Conservation (phyloP, 2,888 invertebrate species). For the Caenorhabditis uteleia region DNA sequence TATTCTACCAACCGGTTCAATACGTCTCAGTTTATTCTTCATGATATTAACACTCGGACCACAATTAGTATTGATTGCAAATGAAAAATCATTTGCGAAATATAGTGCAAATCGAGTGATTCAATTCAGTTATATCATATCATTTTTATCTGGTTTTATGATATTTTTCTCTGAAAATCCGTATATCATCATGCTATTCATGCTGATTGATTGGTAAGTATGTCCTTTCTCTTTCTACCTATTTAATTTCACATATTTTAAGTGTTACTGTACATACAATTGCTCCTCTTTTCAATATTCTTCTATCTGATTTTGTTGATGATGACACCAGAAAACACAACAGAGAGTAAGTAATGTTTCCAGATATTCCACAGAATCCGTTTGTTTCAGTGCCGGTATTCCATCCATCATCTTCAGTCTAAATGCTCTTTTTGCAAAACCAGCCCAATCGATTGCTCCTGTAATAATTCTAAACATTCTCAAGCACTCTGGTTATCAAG, state of each 20-base stretch:
- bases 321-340: constrained; percentile 56
- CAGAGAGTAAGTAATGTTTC: constrained; percentile 11
- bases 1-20: constrained; percentile 61
- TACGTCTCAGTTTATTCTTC: constrained; percentile 61
- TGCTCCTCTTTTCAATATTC: constrained; percentile 66
- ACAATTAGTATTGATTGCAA: constrained; percentile 60
- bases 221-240: neutral
- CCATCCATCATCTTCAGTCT: constrained; percentile 67
- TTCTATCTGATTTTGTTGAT: constrained; percentile 68
- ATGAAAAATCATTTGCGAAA: constrained; percentile 50
- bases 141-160: constrained; percentile 54
- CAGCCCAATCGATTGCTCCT: constrained; percentile 67
- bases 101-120: constrained; percentile 55
- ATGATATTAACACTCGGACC: constrained; percentile 62
- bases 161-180: constrained; percentile 51
- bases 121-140: constrained; percentile 46
- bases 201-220: constrained; percentile 63
- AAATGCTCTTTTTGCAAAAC: constrained; percentile 68
- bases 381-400: constrained; percentile 46
- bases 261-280: constrained; percentile 65
- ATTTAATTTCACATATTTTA: constrained; percentile 5
- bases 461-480: constrained; percentile 60
- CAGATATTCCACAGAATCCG: neutral
- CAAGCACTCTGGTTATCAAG: constrained; percentile 59
- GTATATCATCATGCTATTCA: constrained; percentile 61